Evolutionary conservation across 2,888 invertebrate species (phyloP).

Genomic region (Quadroppia sp.): DNA sequence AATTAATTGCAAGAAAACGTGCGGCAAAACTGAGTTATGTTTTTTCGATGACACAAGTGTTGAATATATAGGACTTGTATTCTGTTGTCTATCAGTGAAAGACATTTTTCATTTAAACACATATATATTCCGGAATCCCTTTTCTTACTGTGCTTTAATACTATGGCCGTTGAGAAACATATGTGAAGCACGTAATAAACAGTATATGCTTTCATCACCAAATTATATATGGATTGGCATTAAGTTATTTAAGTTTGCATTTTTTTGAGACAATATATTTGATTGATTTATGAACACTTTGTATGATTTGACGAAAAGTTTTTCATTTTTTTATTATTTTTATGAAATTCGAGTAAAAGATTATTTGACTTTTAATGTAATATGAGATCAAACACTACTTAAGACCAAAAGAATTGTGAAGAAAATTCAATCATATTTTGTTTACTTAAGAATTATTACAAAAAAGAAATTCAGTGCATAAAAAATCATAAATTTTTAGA

Average conservation of each 20-base stretch:
- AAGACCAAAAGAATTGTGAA: too few species aligned
- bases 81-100: too few species aligned
- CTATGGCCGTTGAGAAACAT: background rate
- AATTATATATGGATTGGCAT: background rate
- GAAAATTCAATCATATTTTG: too few species aligned
- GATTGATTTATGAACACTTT: constrained; percentile 21
- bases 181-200: background rate
- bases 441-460: background rate
- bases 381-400: background rate
- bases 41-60: background rate
- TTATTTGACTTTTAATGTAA: background rate
- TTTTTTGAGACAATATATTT: background rate
- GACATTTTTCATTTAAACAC: background rate
- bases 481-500: background rate
- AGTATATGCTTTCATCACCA: background rate
- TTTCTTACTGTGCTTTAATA: background rate
- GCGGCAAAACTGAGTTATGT: background rate
- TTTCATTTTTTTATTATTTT: background rate
- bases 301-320: constrained; percentile 6
- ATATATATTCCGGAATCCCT: background rate
- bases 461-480: too few species aligned
- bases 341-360: background rate
- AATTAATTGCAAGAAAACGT: background rate
- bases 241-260: background rate
- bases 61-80: too few species aligned